Conservation (phyloP, 2,888 invertebrate species). For the Dicranocentrus wangi region DNA sequence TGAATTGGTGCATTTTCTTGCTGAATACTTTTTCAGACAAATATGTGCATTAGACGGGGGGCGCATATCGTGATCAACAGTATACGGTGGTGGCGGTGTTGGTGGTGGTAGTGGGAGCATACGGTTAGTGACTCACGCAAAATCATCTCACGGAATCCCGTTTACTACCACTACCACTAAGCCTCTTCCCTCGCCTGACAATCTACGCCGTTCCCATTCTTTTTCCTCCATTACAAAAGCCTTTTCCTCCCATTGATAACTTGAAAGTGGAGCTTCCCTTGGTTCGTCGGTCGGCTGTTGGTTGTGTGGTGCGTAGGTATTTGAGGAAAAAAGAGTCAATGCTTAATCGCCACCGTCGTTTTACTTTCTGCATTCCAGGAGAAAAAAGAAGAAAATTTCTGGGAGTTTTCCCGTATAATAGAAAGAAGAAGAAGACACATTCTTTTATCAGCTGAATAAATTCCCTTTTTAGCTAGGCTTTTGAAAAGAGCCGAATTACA, state of each 20-base stretch:
- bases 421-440: too few relatives aligned
- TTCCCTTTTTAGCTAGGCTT: too few relatives aligned
- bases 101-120: neutral
- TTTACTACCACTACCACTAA: conserved; percentile 9
- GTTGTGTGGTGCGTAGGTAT: neutral
- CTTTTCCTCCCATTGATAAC: conserved; percentile 15
- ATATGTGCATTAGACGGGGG: too few relatives aligned
- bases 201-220: neutral
- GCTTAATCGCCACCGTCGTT: neutral
- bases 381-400: too few relatives aligned
- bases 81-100: too few relatives aligned
- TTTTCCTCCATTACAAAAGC: neutral
- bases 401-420: too few relatives aligned
- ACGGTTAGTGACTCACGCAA: conserved; percentile 33
- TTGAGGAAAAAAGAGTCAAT: neutral
- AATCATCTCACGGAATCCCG: conserved; percentile 39
- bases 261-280: neutral
- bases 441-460: too few relatives aligned
- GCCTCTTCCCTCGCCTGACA: conserved; percentile 26
- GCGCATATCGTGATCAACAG: too few relatives aligned
- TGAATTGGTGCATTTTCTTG: conserved; percentile 36
- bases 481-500: too few relatives aligned
- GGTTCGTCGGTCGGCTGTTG: too few relatives aligned
- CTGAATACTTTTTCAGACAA: conserved; percentile 4
- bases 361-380: neutral